Base-by-base conservation (phyloP, 2,888 invertebrate genomes). In the Ethmia dodecea region DNA sequence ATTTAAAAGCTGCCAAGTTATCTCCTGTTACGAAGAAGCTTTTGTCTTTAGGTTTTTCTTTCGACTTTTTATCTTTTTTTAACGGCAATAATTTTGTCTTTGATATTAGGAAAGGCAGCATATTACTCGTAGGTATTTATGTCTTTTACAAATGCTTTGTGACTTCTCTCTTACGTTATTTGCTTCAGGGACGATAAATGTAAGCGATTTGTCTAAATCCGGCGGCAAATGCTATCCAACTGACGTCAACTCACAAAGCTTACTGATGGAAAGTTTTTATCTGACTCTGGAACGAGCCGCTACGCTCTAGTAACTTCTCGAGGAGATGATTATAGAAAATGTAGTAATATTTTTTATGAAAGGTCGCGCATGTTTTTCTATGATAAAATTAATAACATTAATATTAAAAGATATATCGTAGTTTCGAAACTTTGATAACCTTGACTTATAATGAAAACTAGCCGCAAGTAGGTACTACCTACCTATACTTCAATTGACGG, bases 51-150 rank as follows among this genome's bases (percentile, higher is more conserved):
- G 55, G 42, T 5, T 53, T 47, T 20, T 61, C 52, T 37, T 60
- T 73, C 38, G 58, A 38, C 37, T 52, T 56, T 22, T 50, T 70
- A 5, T 60, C 53, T 37, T 61, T 67, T 8, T 52, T 40, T 11
- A 61, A 49, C 24, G 78, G 66, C 13, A 80, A 36, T 1, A 80
- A 47, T 53, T 77, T 79, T 0, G 79, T 72, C 54, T 81, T 78
- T 0, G 81, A 79, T 53, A 81, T 68, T 18, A 81, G 40, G 52
- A 79, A 69, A n/a, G 83, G 84, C 29, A 83, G 49, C 80, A 83
- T 78, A 13, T 48, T 59, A n/a, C n/a, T n/a, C n/a, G n/a, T n/a
- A n/a, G n/a, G n/a, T n/a, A n/a, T n/a, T n/a, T n/a, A n/a, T n/a
- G n/a, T n/a, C n/a, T n/a, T n/a, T n/a, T n/a, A n/a, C n/a, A n/a